Base-by-base conservation (phyloP, 2,113 vertebrate species). In the Azemiops feae region DNA sequence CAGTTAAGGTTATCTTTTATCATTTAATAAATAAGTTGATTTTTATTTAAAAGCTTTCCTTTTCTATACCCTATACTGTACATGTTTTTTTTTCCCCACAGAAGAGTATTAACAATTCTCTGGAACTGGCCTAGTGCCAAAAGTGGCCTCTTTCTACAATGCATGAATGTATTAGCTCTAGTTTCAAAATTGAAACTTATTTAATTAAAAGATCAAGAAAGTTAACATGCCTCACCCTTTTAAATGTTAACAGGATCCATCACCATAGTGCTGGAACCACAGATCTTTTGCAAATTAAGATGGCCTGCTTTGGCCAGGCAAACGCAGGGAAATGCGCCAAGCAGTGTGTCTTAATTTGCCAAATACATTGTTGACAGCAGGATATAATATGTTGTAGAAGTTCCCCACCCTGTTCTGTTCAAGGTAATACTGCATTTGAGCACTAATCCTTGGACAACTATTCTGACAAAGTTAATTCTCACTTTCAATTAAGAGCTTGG, bases 401-500 rank as follows among this genome's bases (percentile, higher is more conserved):
- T 74, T 74, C 69, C n/a, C n/a, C 6, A 81, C n/a, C 6, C 34
- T 39, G 69, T 20, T 81, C 2, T 39, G 16, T 81, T 81, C 69
- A 74, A 74, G 69, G 69, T 74, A 81, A 81, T 39, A 39, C 20
- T 81, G n/a, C 16, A 20, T 39, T 39, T 6, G 18, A 81, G n/a
- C 69, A 39, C 34, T 81, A 39, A 20, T 39, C n/a, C 14, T 22
- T 81, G 69, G 69, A 81, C 69, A 81, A 39, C 69, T 81, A 39
- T 39, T 81, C 69, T 39, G 69, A 39, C 34, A 81, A 81, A 81
- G 16, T 39, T 81, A 81, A 18, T 81, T 20, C 69, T 20, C n/a
- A 20, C 16, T 81, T 81, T 92, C 14, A 55, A 92, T 90, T 1
- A 0, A 30, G 3, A 89, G 86, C 91, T 96, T 18, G 95, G 57